phyloP scores from a whole-genome alignment of 2,797 vertebrate species.

The Acanthornis magna region DNA sequence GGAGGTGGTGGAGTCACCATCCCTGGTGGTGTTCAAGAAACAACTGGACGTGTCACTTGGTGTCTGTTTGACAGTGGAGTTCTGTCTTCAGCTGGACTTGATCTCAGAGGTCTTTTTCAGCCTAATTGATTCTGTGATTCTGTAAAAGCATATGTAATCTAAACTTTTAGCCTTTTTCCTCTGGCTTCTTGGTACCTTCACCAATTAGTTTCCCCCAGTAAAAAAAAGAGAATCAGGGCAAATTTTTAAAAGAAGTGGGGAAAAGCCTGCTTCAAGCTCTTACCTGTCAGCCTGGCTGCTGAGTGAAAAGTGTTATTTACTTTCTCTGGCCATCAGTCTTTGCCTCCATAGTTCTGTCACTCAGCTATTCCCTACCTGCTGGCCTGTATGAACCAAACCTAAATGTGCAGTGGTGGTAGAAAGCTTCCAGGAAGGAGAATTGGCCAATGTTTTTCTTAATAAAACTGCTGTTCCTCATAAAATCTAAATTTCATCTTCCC shows the following conservation, averaged over 20 bases:
- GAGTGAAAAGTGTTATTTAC: background rate
- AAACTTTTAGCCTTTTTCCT: background rate
- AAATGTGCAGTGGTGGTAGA: background rate
- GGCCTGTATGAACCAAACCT: background rate
- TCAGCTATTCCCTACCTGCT: background rate
- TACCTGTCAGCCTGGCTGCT: background rate
- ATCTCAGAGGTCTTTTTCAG: background rate
- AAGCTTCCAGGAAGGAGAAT: background rate
- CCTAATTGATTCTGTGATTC: background rate
- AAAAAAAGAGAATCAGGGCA: background rate
- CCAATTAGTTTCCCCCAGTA: background rate
- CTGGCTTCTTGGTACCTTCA: background rate
- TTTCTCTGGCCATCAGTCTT: background rate
- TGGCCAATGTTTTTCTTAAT: background rate
- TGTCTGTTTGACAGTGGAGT: background rate
- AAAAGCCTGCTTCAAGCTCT: background rate
- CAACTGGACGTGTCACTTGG: background rate
- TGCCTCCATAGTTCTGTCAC: background rate
- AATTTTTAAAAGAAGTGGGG: background rate
- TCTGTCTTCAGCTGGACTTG: background rate
- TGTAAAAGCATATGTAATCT: background rate
- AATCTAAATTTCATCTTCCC: background rate
- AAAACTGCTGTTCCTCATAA: background rate
- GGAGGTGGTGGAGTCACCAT: background rate
- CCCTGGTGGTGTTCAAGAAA: background rate